Base-by-base conservation (phyloP, 2,888 invertebrate species). In the Oscheius sp. region DNA sequence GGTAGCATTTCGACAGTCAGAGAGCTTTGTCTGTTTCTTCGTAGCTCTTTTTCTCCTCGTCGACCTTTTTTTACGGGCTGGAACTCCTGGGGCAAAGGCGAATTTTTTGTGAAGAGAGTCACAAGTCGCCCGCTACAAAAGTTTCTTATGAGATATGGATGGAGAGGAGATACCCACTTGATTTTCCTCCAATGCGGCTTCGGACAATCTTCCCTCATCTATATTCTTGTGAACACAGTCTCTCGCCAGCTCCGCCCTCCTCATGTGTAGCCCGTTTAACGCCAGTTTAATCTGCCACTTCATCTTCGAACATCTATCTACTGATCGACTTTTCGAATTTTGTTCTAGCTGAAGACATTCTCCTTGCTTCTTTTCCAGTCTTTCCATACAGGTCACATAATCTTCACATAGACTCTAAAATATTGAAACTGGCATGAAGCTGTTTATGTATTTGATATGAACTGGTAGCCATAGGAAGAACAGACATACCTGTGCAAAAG, bases 241-340 rank as follows among this genome's bases (percentile, higher is more conserved):
- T 14, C 51, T 41, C 1, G 73, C 73, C 38, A 73, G 20, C 57
- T 73, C 72, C 8, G 69, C 69, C 59, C 72, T 49, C 54, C 71
- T 51, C 73, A 75, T 71, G 54, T 75, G 75, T 33, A 75, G 64
- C 38, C 73, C 73, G 59, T 75, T 75, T 41, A 75, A 56, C 26
- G 71, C 73, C 28, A 73, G 26, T 24, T 75, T 75, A 28, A 73
- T 64, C 26, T 75, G 71, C 75, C 75, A 75, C 57, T 71, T 72
- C 22, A 63, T 56, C 17, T 67, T 54, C 12, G 71, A 67, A 57
- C 74, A 74, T 2, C 67, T 49, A 28, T 68, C 69, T 17, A 61
- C 59, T 20, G 67, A 57, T 6, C 71, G 51, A 14, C 14, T 20
- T 44, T 17, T 57, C 1, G 20, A 24, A n/a, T 73, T 75, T 30